A percentile compares a stretch with the other conserved stretches of the same genome.
Conservation (phyloP, 2,797 vertebrate species). For the Todus mexicanus region DNA sequence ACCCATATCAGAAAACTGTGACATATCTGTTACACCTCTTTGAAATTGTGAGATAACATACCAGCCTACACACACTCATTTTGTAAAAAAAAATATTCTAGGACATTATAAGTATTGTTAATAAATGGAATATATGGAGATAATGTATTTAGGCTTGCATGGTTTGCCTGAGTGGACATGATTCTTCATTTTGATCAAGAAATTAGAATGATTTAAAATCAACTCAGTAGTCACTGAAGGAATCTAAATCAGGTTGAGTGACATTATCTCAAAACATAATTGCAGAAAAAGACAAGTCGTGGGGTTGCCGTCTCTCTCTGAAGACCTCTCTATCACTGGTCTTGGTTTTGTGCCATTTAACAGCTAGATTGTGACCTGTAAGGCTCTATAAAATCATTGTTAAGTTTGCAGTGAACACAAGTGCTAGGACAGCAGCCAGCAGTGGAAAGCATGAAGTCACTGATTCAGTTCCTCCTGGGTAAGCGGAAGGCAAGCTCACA, state of each 20-base stretch:
- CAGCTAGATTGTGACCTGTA: background rate
- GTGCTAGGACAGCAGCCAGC: background rate
- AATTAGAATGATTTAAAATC: background rate
- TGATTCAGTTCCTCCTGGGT: background rate
- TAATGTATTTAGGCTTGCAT: background rate
- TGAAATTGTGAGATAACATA: background rate
- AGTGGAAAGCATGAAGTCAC: background rate
- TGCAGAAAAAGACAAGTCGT: background rate
- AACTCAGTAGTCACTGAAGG: background rate
- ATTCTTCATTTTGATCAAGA: background rate
- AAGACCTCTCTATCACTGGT: background rate
- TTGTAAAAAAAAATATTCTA: background rate
- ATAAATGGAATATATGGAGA: background rate
- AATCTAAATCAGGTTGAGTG: background rate
- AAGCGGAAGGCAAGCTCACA: background rate
- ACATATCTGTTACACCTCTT: background rate
- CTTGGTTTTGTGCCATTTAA: background rate
- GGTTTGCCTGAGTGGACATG: background rate
- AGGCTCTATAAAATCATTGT: background rate
- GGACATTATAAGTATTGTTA: background rate
- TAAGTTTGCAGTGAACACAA: background rate
- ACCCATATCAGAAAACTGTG: background rate
- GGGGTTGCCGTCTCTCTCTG: background rate
- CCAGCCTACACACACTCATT: background rate
- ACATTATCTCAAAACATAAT: background rate